phyloP scores from a whole-genome alignment of 2,113 vertebrate genomes.

The Pelecanus crispus region DNA sequence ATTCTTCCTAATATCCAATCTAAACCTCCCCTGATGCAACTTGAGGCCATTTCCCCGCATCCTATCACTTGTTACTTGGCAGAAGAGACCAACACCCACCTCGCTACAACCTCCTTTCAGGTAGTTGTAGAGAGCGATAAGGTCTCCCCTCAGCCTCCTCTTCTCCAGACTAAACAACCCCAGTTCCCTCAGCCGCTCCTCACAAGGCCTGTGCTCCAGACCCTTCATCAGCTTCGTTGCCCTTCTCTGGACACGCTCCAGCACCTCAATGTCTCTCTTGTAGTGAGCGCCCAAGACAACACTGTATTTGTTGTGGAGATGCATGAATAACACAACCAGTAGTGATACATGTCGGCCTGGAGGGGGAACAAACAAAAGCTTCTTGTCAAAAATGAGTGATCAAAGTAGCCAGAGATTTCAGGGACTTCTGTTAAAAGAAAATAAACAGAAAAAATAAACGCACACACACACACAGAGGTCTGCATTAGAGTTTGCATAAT shows the following conservation, averaged over 20 bases:
- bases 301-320: background rate
- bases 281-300: too few relatives aligned
- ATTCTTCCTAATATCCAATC: background rate
- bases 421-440: background rate
- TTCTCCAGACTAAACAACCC: background rate
- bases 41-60: background rate
- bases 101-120: background rate
- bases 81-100: background rate
- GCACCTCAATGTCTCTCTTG: background rate
- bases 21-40: background rate
- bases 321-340: slow-evolving; percentile 21
- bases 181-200: background rate
- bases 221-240: background rate
- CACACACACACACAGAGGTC: background rate
- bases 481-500: slow-evolving; percentile 40
- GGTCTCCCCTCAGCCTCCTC: background rate
- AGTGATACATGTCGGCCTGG: background rate
- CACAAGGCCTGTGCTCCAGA: background rate
- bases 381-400: slow-evolving; percentile 11
- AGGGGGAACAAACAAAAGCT: slow-evolving; percentile 21
- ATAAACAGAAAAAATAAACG: slow-evolving; percentile 19
- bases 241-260: background rate
- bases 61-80: background rate
- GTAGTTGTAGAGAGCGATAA: background rate
- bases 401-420: slow-evolving; percentile 41